Evolutionary conservation across 2,113 vertebrate species (phyloP).

Genomic region (Lonchura striata): DNA sequence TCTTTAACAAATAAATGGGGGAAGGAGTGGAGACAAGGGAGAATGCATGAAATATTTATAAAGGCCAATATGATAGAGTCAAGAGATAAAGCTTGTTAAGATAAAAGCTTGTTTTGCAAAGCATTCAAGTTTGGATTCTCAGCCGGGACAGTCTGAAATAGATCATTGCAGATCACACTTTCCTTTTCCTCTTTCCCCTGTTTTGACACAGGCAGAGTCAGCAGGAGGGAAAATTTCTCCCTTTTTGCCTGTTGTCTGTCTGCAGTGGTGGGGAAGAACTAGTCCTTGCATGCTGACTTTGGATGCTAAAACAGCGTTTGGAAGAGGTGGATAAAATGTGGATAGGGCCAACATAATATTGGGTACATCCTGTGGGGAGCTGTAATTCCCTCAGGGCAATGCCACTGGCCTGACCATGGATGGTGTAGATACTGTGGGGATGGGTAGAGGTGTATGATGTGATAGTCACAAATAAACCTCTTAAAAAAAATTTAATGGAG

Average conservation of each 20-base stretch:
- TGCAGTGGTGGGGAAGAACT: not conserved
- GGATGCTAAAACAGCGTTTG: not conserved
- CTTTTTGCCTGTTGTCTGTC: not conserved
- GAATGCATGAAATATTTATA: slow-evolving; percentile 23
- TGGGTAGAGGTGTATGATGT: too few relatives aligned
- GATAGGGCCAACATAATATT: fast-evolving
- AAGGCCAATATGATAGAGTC: not conserved
- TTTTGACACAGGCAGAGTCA: not conserved
- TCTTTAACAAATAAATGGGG: not conserved
- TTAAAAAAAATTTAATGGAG: not conserved
- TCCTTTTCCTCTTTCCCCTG: not conserved
- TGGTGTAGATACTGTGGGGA: not conserved
- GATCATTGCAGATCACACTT: not conserved
- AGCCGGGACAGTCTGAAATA: not conserved
- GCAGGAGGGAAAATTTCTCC: not conserved
- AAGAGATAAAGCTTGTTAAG: not conserved
- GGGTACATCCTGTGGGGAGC: fast-evolving
- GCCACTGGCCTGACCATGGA: not conserved
- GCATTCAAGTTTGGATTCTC: not conserved
- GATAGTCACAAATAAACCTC: not conserved
- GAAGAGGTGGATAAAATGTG: not conserved
- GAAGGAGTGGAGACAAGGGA: not conserved
- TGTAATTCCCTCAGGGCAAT: not conserved
- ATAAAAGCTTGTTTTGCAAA: not conserved
- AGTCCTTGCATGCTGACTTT: not conserved